phyloP scores from a whole-genome alignment of 2,888 invertebrate genomes.

The Plagiodera versicolora region DNA sequence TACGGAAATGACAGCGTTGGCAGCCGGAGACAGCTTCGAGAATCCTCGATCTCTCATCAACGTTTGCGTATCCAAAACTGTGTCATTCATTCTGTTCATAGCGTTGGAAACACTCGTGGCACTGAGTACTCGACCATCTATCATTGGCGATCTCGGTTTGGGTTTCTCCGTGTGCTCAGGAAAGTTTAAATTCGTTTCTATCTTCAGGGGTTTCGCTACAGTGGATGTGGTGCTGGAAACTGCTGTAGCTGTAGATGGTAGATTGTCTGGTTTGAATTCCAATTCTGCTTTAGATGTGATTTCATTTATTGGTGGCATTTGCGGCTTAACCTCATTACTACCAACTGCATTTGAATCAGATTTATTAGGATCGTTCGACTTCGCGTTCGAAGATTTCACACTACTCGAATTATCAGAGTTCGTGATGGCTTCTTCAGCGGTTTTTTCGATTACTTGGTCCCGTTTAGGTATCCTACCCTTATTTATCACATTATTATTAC shows the following conservation, averaged over 20 bases:
- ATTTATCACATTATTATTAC: constrained; percentile 14
- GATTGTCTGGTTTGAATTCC: constrained; percentile 15
- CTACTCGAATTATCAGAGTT: constrained; percentile 10
- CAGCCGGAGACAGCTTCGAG: constrained; percentile 39
- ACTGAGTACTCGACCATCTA: constrained; percentile 49
- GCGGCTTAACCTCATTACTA: constrained; percentile 2
- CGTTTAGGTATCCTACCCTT: constrained; percentile 6
- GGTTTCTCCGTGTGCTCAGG: constrained; percentile 34
- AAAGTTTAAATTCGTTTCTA: constrained; percentile 47
- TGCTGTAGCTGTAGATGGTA: constrained; percentile 46
- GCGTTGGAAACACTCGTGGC: constrained; percentile 53
- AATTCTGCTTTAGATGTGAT: background rate
- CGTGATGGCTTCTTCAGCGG: constrained; percentile 12
- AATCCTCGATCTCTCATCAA: constrained; percentile 49
- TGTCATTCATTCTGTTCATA: constrained; percentile 54
- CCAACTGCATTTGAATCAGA: constrained; percentile 8
- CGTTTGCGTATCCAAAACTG: constrained; percentile 51
- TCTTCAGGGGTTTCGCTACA: constrained; percentile 52
- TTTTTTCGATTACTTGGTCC: constrained; percentile 13
- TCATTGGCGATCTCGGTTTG: constrained; percentile 43
- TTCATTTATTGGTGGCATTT: background rate
- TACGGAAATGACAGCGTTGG: constrained; percentile 37
- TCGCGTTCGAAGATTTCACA: background rate
- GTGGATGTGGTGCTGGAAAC: constrained; percentile 53
- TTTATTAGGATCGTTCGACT: constrained; percentile 18